Base-by-base conservation (phyloP, 1,140 invertebrate species). In the Trichonephila clavata region DNA sequence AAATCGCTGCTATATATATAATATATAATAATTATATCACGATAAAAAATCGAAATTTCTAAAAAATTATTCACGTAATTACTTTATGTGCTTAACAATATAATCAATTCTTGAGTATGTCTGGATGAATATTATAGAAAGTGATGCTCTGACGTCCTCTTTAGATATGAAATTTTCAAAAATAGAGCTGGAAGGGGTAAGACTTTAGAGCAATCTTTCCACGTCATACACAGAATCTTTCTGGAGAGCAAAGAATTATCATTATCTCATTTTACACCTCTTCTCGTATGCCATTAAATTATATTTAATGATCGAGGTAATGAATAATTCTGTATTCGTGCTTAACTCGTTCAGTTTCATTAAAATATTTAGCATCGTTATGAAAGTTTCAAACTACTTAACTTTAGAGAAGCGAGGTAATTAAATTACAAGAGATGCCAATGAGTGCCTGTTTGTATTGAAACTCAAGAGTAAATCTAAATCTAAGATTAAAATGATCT, bases 321-420 rank as follows among this genome's bases (percentile, higher is more conserved):
- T 77, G 71, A 77, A 77, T 77, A 77, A 77, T 77, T 77, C 27
- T 32, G 27, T 77, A 77, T 77, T 77, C 71, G 27, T 77, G 27
- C n/a, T n/a, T 68, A 0, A 68, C n/a, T 68, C n/a, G 13, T 21
- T 27, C 71, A 77, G 71, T 77, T 77, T 77, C 71, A 77, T 77
- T 77, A 77, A 77, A 77, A 77, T 77, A 77, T 77, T 77, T 77
- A 39, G 71, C 71, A 77, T 77, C 71, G 71, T 77, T 39, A 77
- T 77, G 71, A 77, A 77, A 77, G 71, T 20, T 77, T 77, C 71
- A 77, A 77, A 39, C 71, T 32, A 77, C 71, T 77, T 32, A 39
- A 77, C 71, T 77, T 77, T 39, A 16, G 14, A 39, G 32, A 77
- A 77, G 32, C 18, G 71, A 32, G 27, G 13, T 77, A 77, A 77